These are phyloP conservation scores for Lingula anatina DNA, from an alignment of 2,888 invertebrate species.

Conservation along the genomic window DNA sequence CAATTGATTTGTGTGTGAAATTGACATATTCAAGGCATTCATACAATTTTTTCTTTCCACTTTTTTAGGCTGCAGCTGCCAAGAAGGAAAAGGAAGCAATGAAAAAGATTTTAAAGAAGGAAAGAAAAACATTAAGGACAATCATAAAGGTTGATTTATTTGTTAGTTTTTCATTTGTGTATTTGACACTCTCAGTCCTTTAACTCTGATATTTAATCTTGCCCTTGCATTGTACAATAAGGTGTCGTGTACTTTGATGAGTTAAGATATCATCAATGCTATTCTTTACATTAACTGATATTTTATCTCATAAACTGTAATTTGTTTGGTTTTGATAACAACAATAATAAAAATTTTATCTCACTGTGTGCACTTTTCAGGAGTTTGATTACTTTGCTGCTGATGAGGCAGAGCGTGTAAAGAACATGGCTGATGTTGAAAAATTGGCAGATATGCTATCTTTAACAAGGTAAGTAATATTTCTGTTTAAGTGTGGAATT, in stretches of 20 bases:
- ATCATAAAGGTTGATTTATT: slow-evolving; percentile 37
- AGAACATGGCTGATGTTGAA: slow-evolving; percentile 86
- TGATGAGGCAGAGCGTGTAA: slow-evolving; percentile 68
- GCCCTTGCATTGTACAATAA: not conserved
- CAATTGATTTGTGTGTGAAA: no score
- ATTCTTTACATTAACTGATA: no score
- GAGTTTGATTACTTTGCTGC: slow-evolving; percentile 70
- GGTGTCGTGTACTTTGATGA: not conserved
- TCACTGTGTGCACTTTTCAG: no score
- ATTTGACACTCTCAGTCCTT: no score
- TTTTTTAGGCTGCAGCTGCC: slow-evolving; percentile 66
- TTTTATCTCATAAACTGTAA: no score
- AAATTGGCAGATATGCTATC: slow-evolving; percentile 70
- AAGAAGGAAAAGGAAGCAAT: slow-evolving; percentile 80
- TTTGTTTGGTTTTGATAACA: no score
- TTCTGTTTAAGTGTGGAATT: slow-evolving; percentile 1
- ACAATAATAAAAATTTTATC: no score
- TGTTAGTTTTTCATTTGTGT: no score
- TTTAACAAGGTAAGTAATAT: slow-evolving; percentile 26
- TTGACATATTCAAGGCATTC: no score
- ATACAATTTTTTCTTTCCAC: no score
- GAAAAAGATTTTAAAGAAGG: slow-evolving; percentile 81
- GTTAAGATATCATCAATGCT: not conserved
- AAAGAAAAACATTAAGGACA: slow-evolving; percentile 63
- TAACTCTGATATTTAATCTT: not conserved